Evolutionary conservation across 1,140 invertebrate species (phyloP).

Genomic region (Lerema accius): DNA sequence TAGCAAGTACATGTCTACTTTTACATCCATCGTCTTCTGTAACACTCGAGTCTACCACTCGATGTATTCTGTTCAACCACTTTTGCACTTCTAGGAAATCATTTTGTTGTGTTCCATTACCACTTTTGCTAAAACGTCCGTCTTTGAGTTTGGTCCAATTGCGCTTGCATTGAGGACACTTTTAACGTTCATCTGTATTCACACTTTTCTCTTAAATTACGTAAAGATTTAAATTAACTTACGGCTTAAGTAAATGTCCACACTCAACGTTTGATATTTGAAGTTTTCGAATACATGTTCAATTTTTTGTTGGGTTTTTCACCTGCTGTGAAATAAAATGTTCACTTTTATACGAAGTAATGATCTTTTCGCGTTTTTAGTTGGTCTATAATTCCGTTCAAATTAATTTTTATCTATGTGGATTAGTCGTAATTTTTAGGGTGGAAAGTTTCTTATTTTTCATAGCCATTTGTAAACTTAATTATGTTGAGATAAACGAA

Average conservation of each 20-base stretch:
- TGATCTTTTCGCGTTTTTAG: no score
- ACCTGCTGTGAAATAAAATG: neutral
- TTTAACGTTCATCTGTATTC: conserved; percentile 2
- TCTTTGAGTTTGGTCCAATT: neutral
- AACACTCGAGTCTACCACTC: conserved; percentile 21
- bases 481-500: no score
- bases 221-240: neutral
- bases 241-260: neutral
- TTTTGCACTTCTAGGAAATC: conserved; percentile 6
- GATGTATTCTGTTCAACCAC: neutral
- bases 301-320: neutral
- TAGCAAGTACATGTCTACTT: conserved; percentile 36
- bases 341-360: no score
- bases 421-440: no score
- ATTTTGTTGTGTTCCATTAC: neutral
- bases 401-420: no score
- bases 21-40: conserved; percentile 26
- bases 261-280: neutral
- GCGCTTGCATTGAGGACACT: conserved; percentile 13
- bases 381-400: no score
- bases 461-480: no score
- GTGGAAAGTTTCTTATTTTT: no score
- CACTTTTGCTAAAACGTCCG: conserved; percentile 11
- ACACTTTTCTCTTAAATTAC: neutral
- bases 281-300: neutral